Evolutionary conservation across 2,888 invertebrate genomes (phyloP).

Genomic region (Loripinus fragilis): DNA sequence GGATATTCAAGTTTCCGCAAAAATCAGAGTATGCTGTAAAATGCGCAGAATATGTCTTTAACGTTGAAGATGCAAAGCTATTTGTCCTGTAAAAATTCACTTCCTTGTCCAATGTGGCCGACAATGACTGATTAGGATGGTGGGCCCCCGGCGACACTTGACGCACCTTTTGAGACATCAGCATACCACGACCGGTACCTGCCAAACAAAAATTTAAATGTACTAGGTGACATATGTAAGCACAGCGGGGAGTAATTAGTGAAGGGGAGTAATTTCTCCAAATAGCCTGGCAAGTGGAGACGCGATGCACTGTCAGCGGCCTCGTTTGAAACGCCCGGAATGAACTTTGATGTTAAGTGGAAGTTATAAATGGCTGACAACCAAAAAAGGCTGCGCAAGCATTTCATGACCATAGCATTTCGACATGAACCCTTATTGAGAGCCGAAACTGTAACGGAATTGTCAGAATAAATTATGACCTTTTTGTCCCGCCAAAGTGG

Average conservation of each 20-base stretch:
- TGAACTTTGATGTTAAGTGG: no score
- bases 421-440: no score
- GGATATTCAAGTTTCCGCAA: neutral
- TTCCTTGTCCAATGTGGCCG: neutral
- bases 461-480: no score
- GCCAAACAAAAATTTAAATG: neutral
- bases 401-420: conserved; percentile 14
- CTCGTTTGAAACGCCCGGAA: conserved; percentile 4
- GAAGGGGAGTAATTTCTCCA: no score
- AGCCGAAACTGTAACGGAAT: no score
- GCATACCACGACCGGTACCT: no score
- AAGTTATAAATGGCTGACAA: conserved; percentile 20
- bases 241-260: neutral
- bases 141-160: no score
- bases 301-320: conserved; percentile 21
- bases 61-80: neutral
- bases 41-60: neutral
- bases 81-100: neutral
- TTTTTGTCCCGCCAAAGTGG: conserved; percentile 18
- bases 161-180: neutral
- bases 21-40: neutral
- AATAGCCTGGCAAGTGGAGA: neutral
- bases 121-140: neutral
- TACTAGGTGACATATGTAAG: neutral
- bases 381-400: conserved; percentile 12